Percentiles rank a stretch among this genome's conserved stretches.
Evolutionary conservation across 2,797 vertebrate genomes (phyloP).

Genomic region (Schizopygopsis malacanthus): DNA sequence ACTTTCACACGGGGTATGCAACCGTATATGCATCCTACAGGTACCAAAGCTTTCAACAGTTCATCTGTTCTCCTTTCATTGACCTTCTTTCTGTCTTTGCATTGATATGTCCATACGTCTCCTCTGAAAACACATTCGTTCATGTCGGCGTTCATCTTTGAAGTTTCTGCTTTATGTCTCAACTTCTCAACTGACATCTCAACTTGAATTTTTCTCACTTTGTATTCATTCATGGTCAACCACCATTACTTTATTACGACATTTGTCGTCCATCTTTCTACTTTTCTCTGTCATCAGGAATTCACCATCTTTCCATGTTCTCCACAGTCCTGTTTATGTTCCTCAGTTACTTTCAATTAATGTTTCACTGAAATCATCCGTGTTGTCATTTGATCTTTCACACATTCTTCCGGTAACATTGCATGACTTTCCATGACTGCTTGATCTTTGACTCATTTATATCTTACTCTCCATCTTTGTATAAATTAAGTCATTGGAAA

Average conservation of each 20-base stretch:
- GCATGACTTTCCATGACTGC: background rate
- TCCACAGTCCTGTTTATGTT: background rate
- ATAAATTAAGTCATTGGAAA: background rate
- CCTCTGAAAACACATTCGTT: background rate
- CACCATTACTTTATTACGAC: background rate
- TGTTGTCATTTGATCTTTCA: background rate
- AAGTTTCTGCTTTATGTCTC: background rate
- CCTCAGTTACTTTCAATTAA: background rate
- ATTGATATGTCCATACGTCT: background rate
- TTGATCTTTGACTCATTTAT: background rate
- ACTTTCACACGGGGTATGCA: slow-evolving; percentile 29
- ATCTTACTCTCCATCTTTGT: background rate
- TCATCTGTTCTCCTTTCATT: background rate
- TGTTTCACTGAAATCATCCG: background rate
- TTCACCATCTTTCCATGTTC: background rate
- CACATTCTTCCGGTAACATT: background rate
- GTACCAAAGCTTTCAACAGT: slow-evolving; percentile 26
- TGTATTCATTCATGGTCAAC: background rate
- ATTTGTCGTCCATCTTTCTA: background rate
- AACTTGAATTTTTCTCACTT: background rate
- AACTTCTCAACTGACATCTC: background rate
- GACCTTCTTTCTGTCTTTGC: background rate
- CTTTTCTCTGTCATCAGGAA: slow-evolving; percentile 26
- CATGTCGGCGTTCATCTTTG: background rate
- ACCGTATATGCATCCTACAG: slow-evolving; percentile 22